Evolutionary conservation across 2,888 invertebrate species (phyloP).

Genomic region (Coenonympha arcania): DNA sequence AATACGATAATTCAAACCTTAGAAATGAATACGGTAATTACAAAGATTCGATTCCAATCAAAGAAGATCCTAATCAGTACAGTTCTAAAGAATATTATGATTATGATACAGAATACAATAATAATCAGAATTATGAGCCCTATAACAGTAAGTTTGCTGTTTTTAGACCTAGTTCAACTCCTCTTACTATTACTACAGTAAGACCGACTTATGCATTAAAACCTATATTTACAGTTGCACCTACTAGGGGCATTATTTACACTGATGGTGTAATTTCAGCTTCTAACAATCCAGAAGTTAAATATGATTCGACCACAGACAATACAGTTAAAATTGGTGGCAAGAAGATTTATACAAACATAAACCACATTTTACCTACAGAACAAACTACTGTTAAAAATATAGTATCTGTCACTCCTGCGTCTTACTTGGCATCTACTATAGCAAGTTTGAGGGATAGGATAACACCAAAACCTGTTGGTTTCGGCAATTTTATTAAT

Average conservation of each 20-base stretch:
- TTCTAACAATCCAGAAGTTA: conserved; percentile 15
- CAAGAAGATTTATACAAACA: conserved; percentile 20
- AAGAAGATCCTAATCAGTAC: conserved; percentile 40
- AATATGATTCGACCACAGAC: conserved; percentile 25
- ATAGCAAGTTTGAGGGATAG: conserved; percentile 51
- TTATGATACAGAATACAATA: conserved; percentile 39
- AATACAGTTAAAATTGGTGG: conserved; percentile 25
- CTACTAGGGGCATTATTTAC: conserved; percentile 28
- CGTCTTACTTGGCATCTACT: conserved; percentile 49
- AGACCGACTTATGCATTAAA: conserved; percentile 42
- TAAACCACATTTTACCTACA: conserved; percentile 2
- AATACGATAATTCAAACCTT: conserved; percentile 25
- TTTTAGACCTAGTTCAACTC: conserved; percentile 15
- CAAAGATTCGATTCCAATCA: conserved; percentile 27
- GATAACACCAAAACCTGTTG: conserved; percentile 42
- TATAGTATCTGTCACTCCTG: conserved; percentile 19
- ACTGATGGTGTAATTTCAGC: conserved; percentile 15
- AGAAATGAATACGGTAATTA: conserved; percentile 20
- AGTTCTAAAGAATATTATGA: conserved; percentile 53
- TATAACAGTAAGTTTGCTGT: conserved; percentile 46
- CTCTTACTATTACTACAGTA: conserved; percentile 23
- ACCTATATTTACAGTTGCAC: conserved; percentile 41
- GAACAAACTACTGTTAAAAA: background rate
- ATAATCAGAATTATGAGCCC: conserved; percentile 41
- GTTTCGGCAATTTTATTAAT: conserved; percentile 42